Evolutionary conservation across 2,797 vertebrate genomes (phyloP).

Genomic region (Sebastes vulpes): DNA sequence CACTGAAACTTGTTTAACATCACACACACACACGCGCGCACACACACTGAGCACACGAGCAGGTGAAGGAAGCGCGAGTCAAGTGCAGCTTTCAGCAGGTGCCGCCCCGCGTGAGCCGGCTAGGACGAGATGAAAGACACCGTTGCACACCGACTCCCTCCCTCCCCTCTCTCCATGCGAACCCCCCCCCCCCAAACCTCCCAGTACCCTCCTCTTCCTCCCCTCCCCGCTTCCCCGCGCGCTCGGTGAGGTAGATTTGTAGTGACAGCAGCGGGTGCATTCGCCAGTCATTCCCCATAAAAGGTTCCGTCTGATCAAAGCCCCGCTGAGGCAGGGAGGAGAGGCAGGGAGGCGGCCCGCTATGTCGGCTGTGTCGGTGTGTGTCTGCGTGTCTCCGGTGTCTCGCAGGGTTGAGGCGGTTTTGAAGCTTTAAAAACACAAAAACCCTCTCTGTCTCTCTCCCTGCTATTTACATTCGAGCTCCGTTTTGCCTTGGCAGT

Average conservation of each 20-base stretch:
- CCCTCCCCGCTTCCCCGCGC: constrained; percentile 53
- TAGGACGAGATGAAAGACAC: constrained; percentile 82
- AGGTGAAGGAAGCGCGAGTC: constrained; percentile 68
- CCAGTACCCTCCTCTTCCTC: background rate
- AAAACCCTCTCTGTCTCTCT: constrained; percentile 73
- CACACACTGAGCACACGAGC: constrained; percentile 18
- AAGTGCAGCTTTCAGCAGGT: constrained; percentile 81
- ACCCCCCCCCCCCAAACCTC: background rate
- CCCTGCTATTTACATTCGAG: constrained; percentile 87
- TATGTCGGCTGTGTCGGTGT: constrained; percentile 64
- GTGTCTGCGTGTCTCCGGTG: constrained; percentile 79
- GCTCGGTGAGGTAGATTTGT: constrained; percentile 85
- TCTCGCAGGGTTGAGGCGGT: constrained; percentile 81
- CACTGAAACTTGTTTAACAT: constrained; percentile 8
- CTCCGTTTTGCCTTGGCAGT: constrained; percentile 82
- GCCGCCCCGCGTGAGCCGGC: constrained; percentile 74
- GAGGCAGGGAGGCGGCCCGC: constrained; percentile 74
- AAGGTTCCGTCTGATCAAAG: constrained; percentile 88
- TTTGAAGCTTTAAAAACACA: constrained; percentile 82
- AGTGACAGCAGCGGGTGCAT: constrained; percentile 87
- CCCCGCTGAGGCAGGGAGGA: constrained; percentile 71
- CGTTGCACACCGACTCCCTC: constrained; percentile 47
- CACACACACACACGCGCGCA: background rate
- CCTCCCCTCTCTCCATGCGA: background rate
- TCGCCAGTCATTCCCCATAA: constrained; percentile 87